Base-by-base conservation (phyloP, 2,888 invertebrate genomes). In the Plebejus anna region DNA sequence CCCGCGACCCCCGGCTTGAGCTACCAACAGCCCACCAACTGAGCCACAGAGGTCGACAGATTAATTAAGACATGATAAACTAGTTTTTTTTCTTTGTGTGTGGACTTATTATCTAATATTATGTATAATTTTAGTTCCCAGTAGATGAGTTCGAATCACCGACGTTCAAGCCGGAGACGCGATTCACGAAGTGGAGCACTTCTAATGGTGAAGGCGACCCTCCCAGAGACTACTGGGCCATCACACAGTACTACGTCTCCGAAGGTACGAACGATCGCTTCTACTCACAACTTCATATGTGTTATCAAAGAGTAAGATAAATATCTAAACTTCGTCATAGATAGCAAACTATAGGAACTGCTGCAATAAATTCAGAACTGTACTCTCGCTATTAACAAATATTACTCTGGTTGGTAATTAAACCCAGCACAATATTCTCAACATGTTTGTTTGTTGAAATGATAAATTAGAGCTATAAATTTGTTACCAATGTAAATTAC, bases 161-260 rank as follows among this genome's bases (percentile, higher is more conserved):
- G 2, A 82, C 84, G 0, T 79, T 88, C 36, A 88, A 87, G 72
- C 90, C 91, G 0, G 91, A 91, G 75, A 89, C 86, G 81, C 88
- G 85, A 76, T 87, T 92, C 75, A 84, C 87, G 59, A 90, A 87
- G 79, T 94, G 94, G 94, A 82, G 81, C 2, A 87, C 90, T 0
- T 86, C 87, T 0, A 86, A 88, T 0, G 75, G 81, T 0, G 86
- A 86, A 2, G 89, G 88, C 0, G 92, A 92, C 59, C 89, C 90
- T 0, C 83, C 88, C 0, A 82, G 82, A 51, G 89, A 90, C 13
- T 94, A 88, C 82, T 92, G 92, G 92, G 89, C 91, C 1, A 83
- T 89, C n/a, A 89, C 90, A 0, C 90, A 90, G 80, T 94, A 86
- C 81, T 90, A 86, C 71, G 92, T 93, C 0, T 91, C 94, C 7